Base-by-base conservation (phyloP, 2,113 vertebrate genomes). In the Prunella fulvescens region DNA sequence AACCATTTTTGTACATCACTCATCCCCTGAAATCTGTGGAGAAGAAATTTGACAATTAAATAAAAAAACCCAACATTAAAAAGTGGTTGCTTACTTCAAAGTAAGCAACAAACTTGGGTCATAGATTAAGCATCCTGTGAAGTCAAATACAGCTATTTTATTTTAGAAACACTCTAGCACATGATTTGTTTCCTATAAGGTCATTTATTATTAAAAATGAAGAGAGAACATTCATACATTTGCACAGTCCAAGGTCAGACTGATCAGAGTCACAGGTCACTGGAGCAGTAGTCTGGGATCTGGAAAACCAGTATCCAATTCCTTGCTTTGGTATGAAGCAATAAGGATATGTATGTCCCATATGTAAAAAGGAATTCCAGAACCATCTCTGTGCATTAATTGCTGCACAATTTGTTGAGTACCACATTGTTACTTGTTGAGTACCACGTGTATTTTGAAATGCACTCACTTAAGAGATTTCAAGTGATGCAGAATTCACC, bases 151-250 rank as follows among this genome's bases (percentile, higher is more conserved):
- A 4, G 8, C 35, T 54, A 57, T 64, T 83, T 78, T 79, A 80
- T 66, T 94, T 92, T 73, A 94, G 67, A 85, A 91, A 82, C 67
- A 56, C 54, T 94, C 70, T 29, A 94, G 80, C 76, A 80, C 76
- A 80, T 0, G 1, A 37, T 45, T 86, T 82, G 73, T 80, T 96
- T 91, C 93, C 80, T 85, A 0, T 48, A 82, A 88, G 48, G 84
- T 95, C 44, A 86, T 88, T 90, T 84, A 81, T 39, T 39, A 84
- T 67, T 88, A 87, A 96, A 92, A 93, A 92, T 6, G 16, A 94
- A 96, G 92, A 67, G 48, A 91, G 77, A 78, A 82, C 64, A 88
- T 57, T 70, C 47, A 40, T 81, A 82, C 69, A 81, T 15, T 81
- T 4, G 2, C 64, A 91, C 35, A 82, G 47, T 18, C 28, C 44